Percentiles rank a stretch among this genome's conserved stretches.
Evolutionary conservation across 2,113 vertebrate genomes (phyloP).

Genomic region (Tychaedon coryphoeus): DNA sequence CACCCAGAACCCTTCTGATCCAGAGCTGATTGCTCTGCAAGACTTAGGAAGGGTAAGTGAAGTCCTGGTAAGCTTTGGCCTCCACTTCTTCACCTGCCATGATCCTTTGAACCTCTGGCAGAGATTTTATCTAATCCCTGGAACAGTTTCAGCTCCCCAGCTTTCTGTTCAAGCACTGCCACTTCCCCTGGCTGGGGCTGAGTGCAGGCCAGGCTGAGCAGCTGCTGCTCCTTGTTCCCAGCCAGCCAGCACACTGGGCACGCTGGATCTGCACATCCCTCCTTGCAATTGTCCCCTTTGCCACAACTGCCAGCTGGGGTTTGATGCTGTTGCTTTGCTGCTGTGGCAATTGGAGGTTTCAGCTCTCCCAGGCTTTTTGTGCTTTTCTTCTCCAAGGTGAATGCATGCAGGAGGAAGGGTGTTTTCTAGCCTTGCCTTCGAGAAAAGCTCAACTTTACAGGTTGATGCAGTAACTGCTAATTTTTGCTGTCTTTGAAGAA

Average conservation of each 20-base stretch:
- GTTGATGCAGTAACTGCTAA: neutral
- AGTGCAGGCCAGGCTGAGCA: neutral
- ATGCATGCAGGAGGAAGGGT: neutral
- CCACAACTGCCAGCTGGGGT: neutral
- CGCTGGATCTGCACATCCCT: neutral
- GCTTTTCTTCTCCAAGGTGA: neutral
- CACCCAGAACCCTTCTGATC: neutral
- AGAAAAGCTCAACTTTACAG: neutral
- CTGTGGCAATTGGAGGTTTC: neutral
- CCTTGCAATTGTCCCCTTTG: neutral
- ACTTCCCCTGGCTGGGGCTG: neutral
- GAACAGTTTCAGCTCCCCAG: neutral
- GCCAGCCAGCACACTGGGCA: neutral
- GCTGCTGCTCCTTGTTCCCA: neutral
- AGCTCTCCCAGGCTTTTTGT: neutral
- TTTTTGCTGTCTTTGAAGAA: conserved; percentile 13
- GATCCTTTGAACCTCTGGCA: neutral
- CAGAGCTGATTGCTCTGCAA: neutral
- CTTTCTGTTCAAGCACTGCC: neutral
- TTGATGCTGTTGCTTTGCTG: neutral
- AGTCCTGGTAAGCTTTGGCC: conserved; percentile 2
- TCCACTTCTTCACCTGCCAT: neutral
- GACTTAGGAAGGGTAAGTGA: neutral
- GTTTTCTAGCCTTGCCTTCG: neutral
- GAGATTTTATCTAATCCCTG: neutral